Evolutionary conservation across 92 coral and sea anemone genomes (phyloP), one percentile per base, ranked within the genome.

Genomic region (Zoanthus sansibaricus): DNA sequence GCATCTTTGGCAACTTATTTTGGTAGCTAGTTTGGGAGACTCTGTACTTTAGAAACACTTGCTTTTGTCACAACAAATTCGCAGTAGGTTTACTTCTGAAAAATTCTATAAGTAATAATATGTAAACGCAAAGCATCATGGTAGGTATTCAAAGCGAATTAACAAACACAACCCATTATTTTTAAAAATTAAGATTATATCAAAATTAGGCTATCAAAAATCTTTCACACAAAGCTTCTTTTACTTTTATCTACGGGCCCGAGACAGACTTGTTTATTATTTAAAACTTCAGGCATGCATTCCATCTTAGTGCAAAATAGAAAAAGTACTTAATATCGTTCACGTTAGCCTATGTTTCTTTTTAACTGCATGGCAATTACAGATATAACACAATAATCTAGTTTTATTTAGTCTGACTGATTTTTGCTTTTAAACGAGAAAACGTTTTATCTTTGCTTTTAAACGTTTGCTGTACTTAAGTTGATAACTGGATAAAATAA

Each of bases 381-480:
- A n/a, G 0, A 3, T 20, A 18, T 62, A 17, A 62, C 30, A 62
- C 69, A 62, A 62, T 62, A 62, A 25, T 62, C 32, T 20, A 21
- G 21, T 62, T 62, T 62, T 20, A 31, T 62, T 62, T 17, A 16
- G 69, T 62, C 10, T 17, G 10, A 17, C 7, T 17, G 20, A 62
- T 47, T 75, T 72, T 75, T 18, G 30, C 78, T 42, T 78, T 78
- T 18, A 18, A 31, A 77, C 46, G 14, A 69, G 49, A 44, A 44
- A 11, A 3, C 1, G 10, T 25, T 25, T 25, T 25, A 62, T 47
- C 47, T 72, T 75, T 18, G 30, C 78, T 42, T 78, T 78, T 18
- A 18, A 31, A 77, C 46, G 71, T 33, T 17, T 54, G 59, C 59
- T 78, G 42, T 78, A n/a, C 31, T 62, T 62, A 62, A 20, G 25